Evolutionary conservation across 2,113 vertebrate genomes (phyloP).

Genomic region (Catharus fuscescens): DNA sequence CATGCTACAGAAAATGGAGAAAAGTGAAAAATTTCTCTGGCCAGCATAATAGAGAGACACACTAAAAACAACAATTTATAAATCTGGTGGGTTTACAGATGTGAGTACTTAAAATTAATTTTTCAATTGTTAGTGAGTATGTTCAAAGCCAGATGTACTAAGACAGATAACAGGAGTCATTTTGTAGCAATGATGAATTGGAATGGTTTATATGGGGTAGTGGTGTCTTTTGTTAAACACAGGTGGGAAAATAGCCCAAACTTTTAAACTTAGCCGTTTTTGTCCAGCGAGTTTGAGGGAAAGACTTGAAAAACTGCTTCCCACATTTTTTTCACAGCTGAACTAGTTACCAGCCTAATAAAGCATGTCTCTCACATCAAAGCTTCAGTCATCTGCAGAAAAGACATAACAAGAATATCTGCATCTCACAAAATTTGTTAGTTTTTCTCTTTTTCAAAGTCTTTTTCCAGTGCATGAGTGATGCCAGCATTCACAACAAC

Average conservation of each 20-base stretch:
- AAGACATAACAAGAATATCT: background rate
- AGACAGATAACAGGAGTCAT: background rate
- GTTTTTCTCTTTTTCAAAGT: background rate
- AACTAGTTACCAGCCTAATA: background rate
- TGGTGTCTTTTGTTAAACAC: background rate
- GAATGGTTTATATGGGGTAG: background rate
- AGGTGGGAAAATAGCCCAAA: background rate
- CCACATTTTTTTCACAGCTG: background rate
- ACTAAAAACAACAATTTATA: background rate
- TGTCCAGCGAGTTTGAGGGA: background rate
- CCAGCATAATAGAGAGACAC: background rate
- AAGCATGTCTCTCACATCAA: background rate
- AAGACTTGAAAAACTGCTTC: background rate
- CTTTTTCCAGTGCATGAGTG: background rate
- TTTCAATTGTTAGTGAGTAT: background rate
- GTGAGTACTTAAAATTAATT: background rate
- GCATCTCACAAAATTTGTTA: background rate
- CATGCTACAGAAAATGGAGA: background rate
- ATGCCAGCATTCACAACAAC: background rate
- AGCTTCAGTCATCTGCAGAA: background rate
- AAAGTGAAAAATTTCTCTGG: background rate
- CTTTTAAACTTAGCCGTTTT: background rate
- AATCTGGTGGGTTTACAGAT: background rate
- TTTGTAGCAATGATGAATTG: background rate
- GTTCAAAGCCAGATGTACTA: background rate